Conservation (phyloP, 2,888 invertebrate species). For the Trachelus troglodyta region DNA sequence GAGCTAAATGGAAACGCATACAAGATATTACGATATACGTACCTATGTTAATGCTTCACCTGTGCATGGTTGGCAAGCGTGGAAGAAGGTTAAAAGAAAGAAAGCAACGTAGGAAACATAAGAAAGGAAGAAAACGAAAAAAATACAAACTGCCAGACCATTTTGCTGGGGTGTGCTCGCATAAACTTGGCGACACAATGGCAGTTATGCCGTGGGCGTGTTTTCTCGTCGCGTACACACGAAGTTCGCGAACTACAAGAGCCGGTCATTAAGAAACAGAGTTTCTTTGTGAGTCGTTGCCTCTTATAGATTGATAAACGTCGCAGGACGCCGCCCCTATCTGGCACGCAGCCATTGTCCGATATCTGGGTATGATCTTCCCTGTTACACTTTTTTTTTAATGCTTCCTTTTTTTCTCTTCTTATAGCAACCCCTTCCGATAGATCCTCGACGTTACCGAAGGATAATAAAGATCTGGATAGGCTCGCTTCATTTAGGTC, state of each 20-base stretch:
- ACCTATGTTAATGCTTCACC: neutral
- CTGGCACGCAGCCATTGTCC: constrained; percentile 53
- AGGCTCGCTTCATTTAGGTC: neutral
- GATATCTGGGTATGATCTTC: constrained; percentile 47
- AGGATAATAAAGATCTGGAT: neutral
- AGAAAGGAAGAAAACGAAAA: neutral
- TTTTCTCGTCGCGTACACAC: constrained; percentile 2
- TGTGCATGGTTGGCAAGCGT: constrained; percentile 1
- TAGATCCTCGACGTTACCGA: neutral
- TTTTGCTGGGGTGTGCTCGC: neutral
- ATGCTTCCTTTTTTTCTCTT: neutral
- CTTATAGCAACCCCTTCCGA: neutral
- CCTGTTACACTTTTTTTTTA: neutral
- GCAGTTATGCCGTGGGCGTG: constrained; percentile 21
- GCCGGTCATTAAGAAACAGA: constrained; percentile 42
- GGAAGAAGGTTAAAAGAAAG: neutral
- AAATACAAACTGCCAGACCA: neutral
- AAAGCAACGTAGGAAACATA: neutral
- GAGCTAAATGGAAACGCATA: neutral
- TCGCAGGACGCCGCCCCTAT: constrained; percentile 45
- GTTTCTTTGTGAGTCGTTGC: constrained; percentile 30
- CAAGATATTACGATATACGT: neutral
- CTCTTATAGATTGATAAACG: constrained; percentile 40
- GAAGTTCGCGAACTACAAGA: constrained; percentile 17
- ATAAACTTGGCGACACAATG: constrained; percentile 21